Evolutionary conservation across 2,888 invertebrate species (phyloP), one percentile per base, ranked within the genome.

Genomic region (Didymodactylos carnosus): DNA sequence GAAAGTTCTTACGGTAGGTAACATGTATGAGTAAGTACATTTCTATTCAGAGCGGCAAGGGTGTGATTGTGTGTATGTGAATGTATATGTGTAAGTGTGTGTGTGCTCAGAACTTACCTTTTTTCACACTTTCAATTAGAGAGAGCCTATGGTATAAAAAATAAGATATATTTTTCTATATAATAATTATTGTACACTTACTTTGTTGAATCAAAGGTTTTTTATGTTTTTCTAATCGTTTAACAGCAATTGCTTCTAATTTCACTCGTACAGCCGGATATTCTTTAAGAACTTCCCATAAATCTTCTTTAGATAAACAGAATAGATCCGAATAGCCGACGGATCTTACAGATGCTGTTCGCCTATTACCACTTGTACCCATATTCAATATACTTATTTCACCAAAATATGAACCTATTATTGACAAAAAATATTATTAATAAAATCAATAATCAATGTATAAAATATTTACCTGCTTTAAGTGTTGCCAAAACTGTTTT

Each of bases 341-440:
- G 76, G 94, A 95, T 79, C 76, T 88, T 80, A 97, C 95, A 81
- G 94, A 94, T 79, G 97, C 97, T 83, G 97, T 97, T 85, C 95
- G 88, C 83, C 95, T 88, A 87, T 97, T 97, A 82, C 95, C 95
- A 89, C 94, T 94, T 85, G 94, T 94, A 71, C 73, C 75, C 93
- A 94, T 93, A 88, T 94, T 94, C 86, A 97, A 89, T 86, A 97
- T 94, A 87, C 92, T 93, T 87, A 97, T 97, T 88, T 97, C 97
- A 82, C 97, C 97, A 87, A 97, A 97, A 88, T 97, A 97, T 85
- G 94, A 94, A 85, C 95, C 62, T 62, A 13, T 14, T n/a, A 62
- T 19, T 7, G 35, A 62, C 3, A 3, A 2, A 16, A 53, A 35
- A 3, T 23, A 14, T 16, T 23, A n/a, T 23, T 46, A 8, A 23